Percentiles rank a stretch among this genome's conserved stretches.
Evolutionary conservation across 1,140 invertebrate species (phyloP).

Genomic region (Panagrolaimus sp.): DNA sequence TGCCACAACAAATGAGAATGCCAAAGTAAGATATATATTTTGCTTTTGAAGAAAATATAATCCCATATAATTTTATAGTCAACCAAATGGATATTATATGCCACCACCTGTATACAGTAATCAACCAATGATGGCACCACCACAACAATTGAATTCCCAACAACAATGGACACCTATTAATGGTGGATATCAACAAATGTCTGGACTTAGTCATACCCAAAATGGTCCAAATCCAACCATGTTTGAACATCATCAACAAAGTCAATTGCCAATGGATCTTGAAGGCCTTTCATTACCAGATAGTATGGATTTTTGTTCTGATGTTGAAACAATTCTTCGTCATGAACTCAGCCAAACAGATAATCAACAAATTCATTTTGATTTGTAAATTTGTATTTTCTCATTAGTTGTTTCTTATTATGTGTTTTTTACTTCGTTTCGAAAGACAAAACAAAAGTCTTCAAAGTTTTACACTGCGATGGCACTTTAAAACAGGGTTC

Average conservation of each 20-base stretch:
- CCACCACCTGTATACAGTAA: background rate
- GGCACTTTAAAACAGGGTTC: too few relatives aligned
- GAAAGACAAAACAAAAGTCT: too few relatives aligned
- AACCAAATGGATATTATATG: background rate
- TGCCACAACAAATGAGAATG: conserved; percentile 10
- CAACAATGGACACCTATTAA: too few relatives aligned
- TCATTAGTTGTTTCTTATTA: too few relatives aligned
- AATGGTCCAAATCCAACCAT: background rate
- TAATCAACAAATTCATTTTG: conserved; percentile 6
- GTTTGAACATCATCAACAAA: background rate
- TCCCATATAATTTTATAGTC: background rate
- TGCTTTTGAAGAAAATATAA: background rate
- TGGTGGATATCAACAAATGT: background rate
- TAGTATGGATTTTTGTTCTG: background rate
- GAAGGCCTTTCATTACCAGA: conserved; percentile 1
- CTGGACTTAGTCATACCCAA: background rate
- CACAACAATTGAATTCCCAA: background rate
- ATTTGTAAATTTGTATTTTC: conserved; percentile 14
- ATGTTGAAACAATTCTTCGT: conserved; percentile 9
- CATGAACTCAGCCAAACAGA: conserved; percentile 1
- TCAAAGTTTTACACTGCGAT: too few relatives aligned
- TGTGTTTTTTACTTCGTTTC: too few relatives aligned
- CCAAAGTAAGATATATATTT: background rate
- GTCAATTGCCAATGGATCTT: background rate
- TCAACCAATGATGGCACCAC: conserved; percentile 7